These are phyloP conservation scores for Orthosia cruda DNA, from an alignment of 2,888 invertebrate genomes.

Conservation along the genomic window DNA sequence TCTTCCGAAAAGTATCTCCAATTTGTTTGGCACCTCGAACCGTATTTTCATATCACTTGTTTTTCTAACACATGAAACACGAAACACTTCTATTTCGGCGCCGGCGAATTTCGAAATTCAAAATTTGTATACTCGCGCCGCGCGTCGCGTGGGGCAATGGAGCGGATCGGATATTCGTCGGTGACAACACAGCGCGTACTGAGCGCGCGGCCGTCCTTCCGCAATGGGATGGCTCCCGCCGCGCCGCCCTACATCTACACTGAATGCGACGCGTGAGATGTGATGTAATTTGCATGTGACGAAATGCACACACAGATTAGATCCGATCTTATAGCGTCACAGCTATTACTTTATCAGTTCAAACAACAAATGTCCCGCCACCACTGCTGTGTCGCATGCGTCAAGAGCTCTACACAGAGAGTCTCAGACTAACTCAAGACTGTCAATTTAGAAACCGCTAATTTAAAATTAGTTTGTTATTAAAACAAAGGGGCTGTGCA, in stretches of 20 bases:
- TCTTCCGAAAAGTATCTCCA: constrained; percentile 90
- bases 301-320: constrained; percentile 81
- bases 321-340: constrained; percentile 81
- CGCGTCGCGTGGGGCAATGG: constrained; percentile 76
- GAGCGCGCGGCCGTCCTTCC: constrained; percentile 83
- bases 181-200: constrained; percentile 86
- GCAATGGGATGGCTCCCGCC: constrained; percentile 90
- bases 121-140: constrained; percentile 70
- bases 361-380: constrained; percentile 22
- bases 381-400: constrained; percentile 13
- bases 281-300: constrained; percentile 89
- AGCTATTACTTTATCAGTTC: constrained; percentile 63
- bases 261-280: constrained; percentile 80
- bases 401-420: constrained; percentile 19
- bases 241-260: constrained; percentile 87
- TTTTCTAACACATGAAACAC: constrained; percentile 74
- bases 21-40: constrained; percentile 90
- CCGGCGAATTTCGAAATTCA: constrained; percentile 64
- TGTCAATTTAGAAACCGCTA: constrained; percentile 47
- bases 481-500: constrained; percentile 54
- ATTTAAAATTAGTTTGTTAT: constrained; percentile 56
- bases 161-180: constrained; percentile 84
- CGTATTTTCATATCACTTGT: constrained; percentile 89
- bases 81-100: constrained; percentile 72
- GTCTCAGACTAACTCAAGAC: constrained; percentile 17